Evolutionary conservation across 2,113 vertebrate genomes (phyloP).

Genomic region (Catharus minimus): DNA sequence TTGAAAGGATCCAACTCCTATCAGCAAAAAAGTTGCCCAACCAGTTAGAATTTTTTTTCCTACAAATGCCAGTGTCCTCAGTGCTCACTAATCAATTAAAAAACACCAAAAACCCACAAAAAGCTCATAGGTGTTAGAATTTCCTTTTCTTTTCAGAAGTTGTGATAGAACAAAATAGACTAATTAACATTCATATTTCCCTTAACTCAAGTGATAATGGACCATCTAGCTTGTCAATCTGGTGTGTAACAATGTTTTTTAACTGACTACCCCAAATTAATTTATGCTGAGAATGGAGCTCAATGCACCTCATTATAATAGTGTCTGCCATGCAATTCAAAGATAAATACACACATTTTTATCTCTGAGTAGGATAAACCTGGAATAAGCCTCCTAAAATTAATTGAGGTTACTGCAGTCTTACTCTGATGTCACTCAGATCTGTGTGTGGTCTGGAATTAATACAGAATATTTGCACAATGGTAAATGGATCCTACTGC

Average conservation of each 20-base stretch:
- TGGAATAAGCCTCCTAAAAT: slow-evolving; percentile 18
- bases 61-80: not conserved
- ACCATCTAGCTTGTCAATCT: not conserved
- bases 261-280: not conserved
- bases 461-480: not conserved
- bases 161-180: not conserved
- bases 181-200: not conserved
- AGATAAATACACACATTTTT: slow-evolving; percentile 6
- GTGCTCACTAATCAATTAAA: not conserved
- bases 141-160: not conserved
- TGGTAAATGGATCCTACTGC: not conserved
- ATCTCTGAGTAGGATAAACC: not conserved
- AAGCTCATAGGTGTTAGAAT: not conserved
- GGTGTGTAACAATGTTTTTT: not conserved
- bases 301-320: not conserved
- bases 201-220: not conserved
- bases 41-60: not conserved
- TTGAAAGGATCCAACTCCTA: not conserved
- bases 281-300: not conserved
- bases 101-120: too few relatives aligned
- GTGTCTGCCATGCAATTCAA: not conserved
- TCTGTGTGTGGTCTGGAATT: not conserved
- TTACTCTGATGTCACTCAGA: not conserved
- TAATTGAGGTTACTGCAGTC: slow-evolving; percentile 22
- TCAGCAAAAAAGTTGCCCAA: not conserved